These are phyloP conservation scores for Melanargia galathea DNA, from an alignment of 2,888 invertebrate species.

Conservation along the genomic window DNA sequence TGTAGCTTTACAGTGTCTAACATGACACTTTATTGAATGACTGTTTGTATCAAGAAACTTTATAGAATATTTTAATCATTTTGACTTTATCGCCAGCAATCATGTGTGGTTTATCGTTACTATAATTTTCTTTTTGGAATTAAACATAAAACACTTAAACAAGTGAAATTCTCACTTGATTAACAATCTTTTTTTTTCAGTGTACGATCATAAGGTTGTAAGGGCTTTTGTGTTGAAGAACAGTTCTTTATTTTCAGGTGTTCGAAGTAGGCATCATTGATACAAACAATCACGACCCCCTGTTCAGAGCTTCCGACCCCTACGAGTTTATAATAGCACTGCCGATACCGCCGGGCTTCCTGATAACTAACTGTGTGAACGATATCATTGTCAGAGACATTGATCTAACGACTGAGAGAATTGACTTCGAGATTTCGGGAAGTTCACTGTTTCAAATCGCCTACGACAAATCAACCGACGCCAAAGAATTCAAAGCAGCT, in stretches of 20 bases:
- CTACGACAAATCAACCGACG: slow-evolving; percentile 49
- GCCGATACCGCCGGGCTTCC: slow-evolving; percentile 71
- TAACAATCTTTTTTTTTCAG: no score
- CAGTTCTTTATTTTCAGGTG: slow-evolving; percentile 57
- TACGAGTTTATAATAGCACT: slow-evolving; percentile 70
- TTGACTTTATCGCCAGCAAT: no score
- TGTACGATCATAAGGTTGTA: no score
- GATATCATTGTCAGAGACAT: slow-evolving; percentile 73
- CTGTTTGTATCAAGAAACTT: no score
- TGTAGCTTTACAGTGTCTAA: no score
- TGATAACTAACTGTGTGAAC: slow-evolving; percentile 67
- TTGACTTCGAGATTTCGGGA: slow-evolving; percentile 62
- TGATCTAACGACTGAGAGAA: slow-evolving; percentile 75
- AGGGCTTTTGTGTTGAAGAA: no score
- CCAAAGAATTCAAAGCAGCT: slow-evolving; percentile 64
- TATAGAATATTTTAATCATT: no score
- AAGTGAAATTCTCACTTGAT: no score
- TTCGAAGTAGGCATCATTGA: slow-evolving; percentile 65
- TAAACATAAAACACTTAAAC: no score
- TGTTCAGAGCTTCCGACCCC: slow-evolving; percentile 53
- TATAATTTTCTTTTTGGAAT: no score
- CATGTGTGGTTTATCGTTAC: no score
- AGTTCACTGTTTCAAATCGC: slow-evolving; percentile 66
- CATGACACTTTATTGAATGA: no score
- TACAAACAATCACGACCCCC: slow-evolving; percentile 76